Conservation (phyloP, 2,888 invertebrate species). For the Loripinus fragilis region DNA sequence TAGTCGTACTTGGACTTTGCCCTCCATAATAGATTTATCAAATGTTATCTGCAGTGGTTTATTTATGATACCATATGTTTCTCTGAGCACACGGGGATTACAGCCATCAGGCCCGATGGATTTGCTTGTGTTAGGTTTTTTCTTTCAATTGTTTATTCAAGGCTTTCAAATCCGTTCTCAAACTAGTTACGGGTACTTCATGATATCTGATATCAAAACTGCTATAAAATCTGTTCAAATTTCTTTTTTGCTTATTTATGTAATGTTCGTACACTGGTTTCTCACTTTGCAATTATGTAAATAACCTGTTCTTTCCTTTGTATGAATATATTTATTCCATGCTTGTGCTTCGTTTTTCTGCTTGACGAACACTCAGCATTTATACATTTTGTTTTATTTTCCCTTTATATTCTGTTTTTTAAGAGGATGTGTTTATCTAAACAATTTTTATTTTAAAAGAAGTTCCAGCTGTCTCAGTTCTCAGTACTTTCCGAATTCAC, state of each 20-base stretch:
- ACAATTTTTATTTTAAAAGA: neutral
- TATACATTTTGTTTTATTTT: neutral
- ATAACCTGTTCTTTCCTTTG: neutral
- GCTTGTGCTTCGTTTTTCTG: neutral
- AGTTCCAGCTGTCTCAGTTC: too few relatives aligned
- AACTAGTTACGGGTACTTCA: neutral
- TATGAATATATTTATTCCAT: slow-evolving; percentile 18
- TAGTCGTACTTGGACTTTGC: neutral
- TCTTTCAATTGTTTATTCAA: slow-evolving; percentile 11
- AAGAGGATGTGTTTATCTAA: neutral
- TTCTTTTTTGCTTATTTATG: slow-evolving; percentile 6
- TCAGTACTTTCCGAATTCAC: slow-evolving; percentile 4
- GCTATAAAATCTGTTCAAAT: neutral
- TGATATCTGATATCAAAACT: slow-evolving; percentile 7
- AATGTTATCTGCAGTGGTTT: slow-evolving; percentile 7
- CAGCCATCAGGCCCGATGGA: slow-evolving; percentile 13
- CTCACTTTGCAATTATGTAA: neutral
- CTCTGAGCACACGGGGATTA: slow-evolving; percentile 13
- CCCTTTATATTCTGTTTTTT: neutral
- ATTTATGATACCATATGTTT: slow-evolving; percentile 13
- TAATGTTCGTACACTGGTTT: slow-evolving; percentile 2
- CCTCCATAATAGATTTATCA: slow-evolving; percentile 17
- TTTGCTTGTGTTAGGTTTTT: slow-evolving; percentile 4
- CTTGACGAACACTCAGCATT: neutral
- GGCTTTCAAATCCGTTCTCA: neutral